phyloP scores from a whole-genome alignment of 1,140 invertebrate species.

The Cydia amplana region DNA sequence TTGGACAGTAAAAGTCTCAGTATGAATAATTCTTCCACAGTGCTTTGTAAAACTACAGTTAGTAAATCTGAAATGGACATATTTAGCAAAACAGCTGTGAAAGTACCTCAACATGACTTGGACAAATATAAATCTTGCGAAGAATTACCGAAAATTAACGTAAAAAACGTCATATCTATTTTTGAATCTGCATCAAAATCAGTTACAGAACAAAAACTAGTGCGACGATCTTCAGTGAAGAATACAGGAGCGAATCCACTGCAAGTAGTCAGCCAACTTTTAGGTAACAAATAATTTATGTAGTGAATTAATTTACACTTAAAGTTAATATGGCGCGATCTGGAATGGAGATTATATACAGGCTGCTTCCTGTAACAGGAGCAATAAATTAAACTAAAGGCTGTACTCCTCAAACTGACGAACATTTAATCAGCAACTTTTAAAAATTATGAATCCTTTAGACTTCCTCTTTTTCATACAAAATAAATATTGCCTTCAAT shows the following conservation, averaged over 20 bases:
- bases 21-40: conserved; percentile 37
- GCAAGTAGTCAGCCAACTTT: conserved; percentile 47
- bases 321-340: too few relatives aligned
- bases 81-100: conserved; percentile 58
- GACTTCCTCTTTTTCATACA: too few relatives aligned
- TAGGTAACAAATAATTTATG: conserved; percentile 45
- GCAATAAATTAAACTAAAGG: too few relatives aligned
- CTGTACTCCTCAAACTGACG: too few relatives aligned
- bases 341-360: not conserved
- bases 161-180: conserved; percentile 68
- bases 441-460: too few relatives aligned
- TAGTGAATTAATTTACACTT: not conserved
- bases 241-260: conserved; percentile 33
- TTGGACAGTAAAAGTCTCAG: conserved; percentile 33
- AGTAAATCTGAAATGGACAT: conserved; percentile 77
- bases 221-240: not conserved
- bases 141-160: conserved; percentile 68
- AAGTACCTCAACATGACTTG: conserved; percentile 49
- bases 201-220: conserved; percentile 41
- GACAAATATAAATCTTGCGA: conserved; percentile 73
- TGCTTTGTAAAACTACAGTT: conserved; percentile 46
- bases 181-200: conserved; percentile 68
- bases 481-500: too few relatives aligned
- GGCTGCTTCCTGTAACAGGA: too few relatives aligned
- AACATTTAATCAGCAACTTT: too few relatives aligned